Percentiles rank a stretch among this genome's conserved stretches.
Conservation (phyloP, 2,888 invertebrate species). For the Ceratothoa steindachneri region DNA sequence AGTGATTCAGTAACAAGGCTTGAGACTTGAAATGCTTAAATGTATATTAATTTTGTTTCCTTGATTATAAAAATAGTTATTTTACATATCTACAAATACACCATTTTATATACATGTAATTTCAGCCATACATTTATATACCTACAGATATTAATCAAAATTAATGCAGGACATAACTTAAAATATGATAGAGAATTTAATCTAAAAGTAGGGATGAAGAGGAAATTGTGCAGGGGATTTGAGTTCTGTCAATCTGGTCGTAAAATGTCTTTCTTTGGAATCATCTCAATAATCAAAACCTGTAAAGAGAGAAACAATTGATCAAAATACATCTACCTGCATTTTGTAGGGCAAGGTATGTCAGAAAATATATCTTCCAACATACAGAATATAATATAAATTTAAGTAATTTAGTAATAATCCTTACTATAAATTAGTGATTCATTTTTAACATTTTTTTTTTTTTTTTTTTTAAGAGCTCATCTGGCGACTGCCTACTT, state of each 20-base stretch:
- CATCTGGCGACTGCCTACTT: too few species aligned
- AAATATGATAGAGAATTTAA: neutral
- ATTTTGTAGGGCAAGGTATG: too few species aligned
- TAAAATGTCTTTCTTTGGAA: constrained; percentile 43
- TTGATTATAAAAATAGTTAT: too few species aligned
- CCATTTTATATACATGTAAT: neutral
- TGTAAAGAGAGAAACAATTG: constrained; percentile 4
- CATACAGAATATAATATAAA: too few species aligned
- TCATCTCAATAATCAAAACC: constrained; percentile 42
- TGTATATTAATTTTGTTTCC: too few species aligned
- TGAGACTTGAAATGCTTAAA: too few species aligned
- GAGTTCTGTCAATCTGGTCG: constrained; percentile 38
- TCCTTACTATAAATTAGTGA: too few species aligned
- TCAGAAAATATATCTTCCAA: too few species aligned
- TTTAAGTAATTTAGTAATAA: too few species aligned
- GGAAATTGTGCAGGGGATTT: neutral
- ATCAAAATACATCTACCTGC: neutral
- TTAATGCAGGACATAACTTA: neutral
- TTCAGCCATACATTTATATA: neutral
- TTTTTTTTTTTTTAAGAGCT: too few species aligned
- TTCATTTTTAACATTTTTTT: too few species aligned
- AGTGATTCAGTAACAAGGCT: too few species aligned
- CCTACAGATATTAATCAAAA: neutral
- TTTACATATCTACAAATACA: neutral
- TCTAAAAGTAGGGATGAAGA: neutral